These are phyloP conservation scores for Hoplostethus atlanticus DNA, from an alignment of 2,797 vertebrate species.

Conservation along the genomic window DNA sequence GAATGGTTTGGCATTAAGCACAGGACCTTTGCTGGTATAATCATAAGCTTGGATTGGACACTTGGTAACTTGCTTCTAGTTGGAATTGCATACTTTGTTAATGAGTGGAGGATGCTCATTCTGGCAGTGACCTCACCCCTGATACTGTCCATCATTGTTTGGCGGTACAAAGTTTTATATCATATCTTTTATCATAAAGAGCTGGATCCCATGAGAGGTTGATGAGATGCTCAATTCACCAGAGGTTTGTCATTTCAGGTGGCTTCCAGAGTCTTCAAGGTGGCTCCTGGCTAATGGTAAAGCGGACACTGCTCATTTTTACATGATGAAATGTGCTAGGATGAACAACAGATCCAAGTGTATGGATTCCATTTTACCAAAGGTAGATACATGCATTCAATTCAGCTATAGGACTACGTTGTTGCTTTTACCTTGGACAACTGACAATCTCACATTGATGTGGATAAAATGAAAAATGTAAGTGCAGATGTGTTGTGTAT, in stretches of 20 bases:
- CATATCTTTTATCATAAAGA: not conserved
- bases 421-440: not conserved
- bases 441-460: not conserved
- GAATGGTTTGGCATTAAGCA: constrained; percentile 73
- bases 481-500: not conserved
- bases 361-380: constrained; percentile 58
- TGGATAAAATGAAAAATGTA: too few species aligned
- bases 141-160: constrained; percentile 75
- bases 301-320: constrained; percentile 69
- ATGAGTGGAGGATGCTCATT: constrained; percentile 77
- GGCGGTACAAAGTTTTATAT: constrained; percentile 13
- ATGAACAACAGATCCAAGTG: constrained; percentile 68
- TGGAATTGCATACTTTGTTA: constrained; percentile 67
- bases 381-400: constrained; percentile 35
- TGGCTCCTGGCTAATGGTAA: constrained; percentile 77
- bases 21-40: constrained; percentile 71
- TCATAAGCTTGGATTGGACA: constrained; percentile 78
- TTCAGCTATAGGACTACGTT: not conserved
- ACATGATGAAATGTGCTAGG: constrained; percentile 73
- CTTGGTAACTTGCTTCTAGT: constrained; percentile 68
- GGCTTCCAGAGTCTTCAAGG: constrained; percentile 80
- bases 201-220: not conserved
- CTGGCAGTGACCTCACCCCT: constrained; percentile 82
- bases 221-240: constrained; percentile 1
- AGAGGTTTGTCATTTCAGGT: constrained; percentile 49